Base-by-base conservation (phyloP, 2,113 vertebrate species). In the Crotalus viridis region DNA sequence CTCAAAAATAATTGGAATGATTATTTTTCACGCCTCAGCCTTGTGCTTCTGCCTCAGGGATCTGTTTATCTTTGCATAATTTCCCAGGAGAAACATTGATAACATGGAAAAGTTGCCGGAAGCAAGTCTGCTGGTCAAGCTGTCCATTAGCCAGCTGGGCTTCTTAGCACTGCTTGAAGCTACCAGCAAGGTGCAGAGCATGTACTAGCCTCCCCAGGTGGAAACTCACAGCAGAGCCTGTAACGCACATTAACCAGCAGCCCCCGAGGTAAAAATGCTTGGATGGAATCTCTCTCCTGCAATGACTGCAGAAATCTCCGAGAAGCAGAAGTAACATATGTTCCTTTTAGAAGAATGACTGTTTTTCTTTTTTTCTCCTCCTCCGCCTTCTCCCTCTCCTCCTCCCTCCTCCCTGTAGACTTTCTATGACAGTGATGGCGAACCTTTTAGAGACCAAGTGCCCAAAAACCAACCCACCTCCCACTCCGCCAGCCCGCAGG, bases 31-130 rank as follows among this genome's bases (percentile, higher is more conserved):
- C 8, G 24, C 39, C 48, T 15, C 12, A 46, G 89, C 21, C 61
- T 26, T 54, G 55, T 28, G 39, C 55, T 48, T n/a, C 8, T 43
- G n/a, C 88, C 22, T 93, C n/a, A 0, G 17, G 92, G 55, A 48
- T 43, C 89, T 85, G 10, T 74, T 88, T 89, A 24, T 56, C 55
- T 59, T 87, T 21, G 48, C 52, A 59, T 92, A 89, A 92, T 92
- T 89, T 92, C 91, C 89, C 92, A 90, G 22, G 55, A 57, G 88
- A 54, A 28, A 43, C 56, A 22, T 59, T 90, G 48, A 56, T 6
- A 51, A 54, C 56, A 46, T 17, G 48, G 81, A 93, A 24, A 89
- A 56, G 22, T 52, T 74, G 61, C 87, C 33, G 10, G 55, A 54
- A 89, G 87, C 61, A 56, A 64, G 8, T 52, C 26, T 64, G 56